A percentile compares a stretch with the other conserved stretches of the same genome.
These are phyloP conservation scores for Metopia argyrocephala DNA, from an alignment of 2,888 invertebrate species.

Conservation along the genomic window DNA sequence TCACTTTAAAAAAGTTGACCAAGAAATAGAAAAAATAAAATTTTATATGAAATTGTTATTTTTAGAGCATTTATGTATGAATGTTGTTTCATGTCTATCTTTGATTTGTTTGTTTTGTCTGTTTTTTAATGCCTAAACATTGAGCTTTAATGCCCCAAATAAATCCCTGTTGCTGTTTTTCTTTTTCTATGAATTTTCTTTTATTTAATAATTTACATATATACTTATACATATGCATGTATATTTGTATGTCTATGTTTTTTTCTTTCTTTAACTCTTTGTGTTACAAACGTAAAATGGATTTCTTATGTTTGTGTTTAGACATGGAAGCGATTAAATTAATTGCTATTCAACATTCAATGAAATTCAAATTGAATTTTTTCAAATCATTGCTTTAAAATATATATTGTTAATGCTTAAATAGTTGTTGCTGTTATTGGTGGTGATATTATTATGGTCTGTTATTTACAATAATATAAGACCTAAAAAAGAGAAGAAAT, in stretches of 20 bases:
- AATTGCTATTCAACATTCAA: constrained; percentile 65
- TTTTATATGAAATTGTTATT: not conserved
- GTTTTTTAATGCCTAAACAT: constrained; percentile 62
- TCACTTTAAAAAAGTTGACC: not conserved
- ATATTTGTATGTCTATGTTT: too few species aligned
- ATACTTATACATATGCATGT: too few species aligned
- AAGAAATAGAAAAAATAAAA: not conserved
- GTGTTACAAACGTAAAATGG: constrained; percentile 61
- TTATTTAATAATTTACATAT: too few species aligned
- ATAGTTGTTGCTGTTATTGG: constrained; percentile 5
- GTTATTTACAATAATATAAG: constrained; percentile 45
- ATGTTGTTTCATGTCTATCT: constrained; percentile 64
- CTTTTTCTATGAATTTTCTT: constrained; percentile 31
- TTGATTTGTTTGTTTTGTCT: constrained; percentile 65
- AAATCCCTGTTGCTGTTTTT: constrained; percentile 49
- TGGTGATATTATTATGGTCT: constrained; percentile 19
- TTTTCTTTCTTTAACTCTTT: not conserved
- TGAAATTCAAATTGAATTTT: constrained; percentile 60
- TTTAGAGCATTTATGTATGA: not conserved
- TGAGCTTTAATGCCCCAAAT: constrained; percentile 64
- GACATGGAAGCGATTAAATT: constrained; percentile 66
- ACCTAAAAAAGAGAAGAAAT: constrained; percentile 47
- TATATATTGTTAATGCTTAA: too few species aligned
- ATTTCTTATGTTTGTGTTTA: constrained; percentile 65
- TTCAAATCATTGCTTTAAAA: constrained; percentile 54